phyloP scores from a whole-genome alignment of 2,113 vertebrate genomes.

The Halichoerus grypus region DNA sequence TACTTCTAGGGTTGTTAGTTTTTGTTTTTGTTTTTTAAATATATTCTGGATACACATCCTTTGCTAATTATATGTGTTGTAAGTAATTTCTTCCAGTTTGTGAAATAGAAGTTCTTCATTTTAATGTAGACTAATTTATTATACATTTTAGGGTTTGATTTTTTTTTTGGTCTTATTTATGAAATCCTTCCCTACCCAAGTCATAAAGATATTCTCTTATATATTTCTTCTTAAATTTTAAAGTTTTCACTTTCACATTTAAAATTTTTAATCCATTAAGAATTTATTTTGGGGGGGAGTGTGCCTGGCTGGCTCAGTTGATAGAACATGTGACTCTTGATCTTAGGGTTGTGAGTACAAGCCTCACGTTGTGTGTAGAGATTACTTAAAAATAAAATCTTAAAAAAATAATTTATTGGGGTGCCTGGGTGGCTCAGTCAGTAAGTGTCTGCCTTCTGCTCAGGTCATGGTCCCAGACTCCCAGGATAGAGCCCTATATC shows the following conservation, averaged over 20 bases:
- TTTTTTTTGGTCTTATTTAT: neutral
- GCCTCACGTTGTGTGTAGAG: neutral
- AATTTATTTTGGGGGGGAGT: neutral
- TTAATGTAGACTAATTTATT: neutral
- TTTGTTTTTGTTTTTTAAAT: neutral
- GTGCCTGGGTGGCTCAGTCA: too few relatives aligned
- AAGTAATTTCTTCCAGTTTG: conserved; percentile 6
- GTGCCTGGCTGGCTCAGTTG: neutral
- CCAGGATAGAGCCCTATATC: too few relatives aligned
- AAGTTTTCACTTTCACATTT: neutral
- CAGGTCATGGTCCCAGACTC: too few relatives aligned
- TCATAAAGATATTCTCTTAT: neutral
- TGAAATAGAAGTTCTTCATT: neutral
- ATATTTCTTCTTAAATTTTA: conserved; percentile 8
- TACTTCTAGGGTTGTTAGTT: neutral
- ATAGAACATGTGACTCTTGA: neutral
- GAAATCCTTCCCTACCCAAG: neutral
- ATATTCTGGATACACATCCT: neutral
- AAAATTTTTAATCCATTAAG: neutral
- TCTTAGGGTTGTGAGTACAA: neutral
- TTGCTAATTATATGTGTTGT: neutral
- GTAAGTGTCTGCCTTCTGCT: too few relatives aligned
- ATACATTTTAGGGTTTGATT: neutral
- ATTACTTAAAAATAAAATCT: neutral
- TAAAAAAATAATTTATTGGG: too few relatives aligned